phyloP scores from a whole-genome alignment of 1,140 invertebrate species.

The Eulimnadia texana region DNA sequence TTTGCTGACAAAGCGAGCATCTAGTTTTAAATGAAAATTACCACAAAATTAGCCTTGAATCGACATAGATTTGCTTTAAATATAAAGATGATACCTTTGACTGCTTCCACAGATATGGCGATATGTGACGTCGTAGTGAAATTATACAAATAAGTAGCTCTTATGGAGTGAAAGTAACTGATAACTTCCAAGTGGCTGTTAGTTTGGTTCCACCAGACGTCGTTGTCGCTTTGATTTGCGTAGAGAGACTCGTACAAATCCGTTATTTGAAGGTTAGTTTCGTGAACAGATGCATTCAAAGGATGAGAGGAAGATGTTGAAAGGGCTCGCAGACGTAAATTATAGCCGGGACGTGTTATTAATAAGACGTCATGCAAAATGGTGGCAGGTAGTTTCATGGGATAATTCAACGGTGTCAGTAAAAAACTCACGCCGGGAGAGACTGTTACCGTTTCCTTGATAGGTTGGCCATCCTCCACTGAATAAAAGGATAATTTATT shows the following conservation, averaged over 20 bases:
- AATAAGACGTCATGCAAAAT: background rate
- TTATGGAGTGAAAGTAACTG: background rate
- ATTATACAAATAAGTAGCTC: background rate
- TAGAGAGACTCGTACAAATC: background rate
- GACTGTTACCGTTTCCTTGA: background rate
- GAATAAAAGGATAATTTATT: background rate
- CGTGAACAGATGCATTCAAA: no score
- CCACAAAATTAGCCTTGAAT: no score
- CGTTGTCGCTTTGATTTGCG: background rate
- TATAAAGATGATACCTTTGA: no score
- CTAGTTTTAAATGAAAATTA: background rate
- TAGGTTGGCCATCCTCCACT: background rate
- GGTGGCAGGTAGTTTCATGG: constrained; percentile 18
- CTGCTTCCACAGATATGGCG: background rate
- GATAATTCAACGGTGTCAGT: constrained; percentile 35
- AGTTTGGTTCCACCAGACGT: background rate
- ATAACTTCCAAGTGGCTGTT: background rate
- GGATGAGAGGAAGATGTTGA: no score
- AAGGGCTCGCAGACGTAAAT: background rate
- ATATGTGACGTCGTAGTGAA: no score
- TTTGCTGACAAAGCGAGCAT: constrained; percentile 1
- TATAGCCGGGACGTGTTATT: background rate
- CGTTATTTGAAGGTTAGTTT: background rate
- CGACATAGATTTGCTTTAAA: no score
- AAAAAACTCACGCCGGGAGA: constrained; percentile 17